Evolutionary conservation across 2,888 invertebrate genomes (phyloP).

Genomic region (Pachycephus smyrnensis): DNA sequence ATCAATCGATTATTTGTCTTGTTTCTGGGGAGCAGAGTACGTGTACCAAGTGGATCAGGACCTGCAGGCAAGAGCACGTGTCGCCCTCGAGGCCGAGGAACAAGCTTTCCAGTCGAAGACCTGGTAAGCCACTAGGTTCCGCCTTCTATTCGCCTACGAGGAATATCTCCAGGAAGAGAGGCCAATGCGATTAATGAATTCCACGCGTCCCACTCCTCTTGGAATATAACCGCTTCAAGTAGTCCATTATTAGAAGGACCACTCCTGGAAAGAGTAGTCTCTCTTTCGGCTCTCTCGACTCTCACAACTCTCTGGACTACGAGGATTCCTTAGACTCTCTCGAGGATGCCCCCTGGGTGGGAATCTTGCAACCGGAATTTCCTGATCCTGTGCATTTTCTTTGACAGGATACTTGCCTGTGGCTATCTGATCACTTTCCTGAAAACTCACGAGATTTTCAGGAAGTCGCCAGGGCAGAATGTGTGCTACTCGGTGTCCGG

Average conservation of each 20-base stretch:
- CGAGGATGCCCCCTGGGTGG: no score
- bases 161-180: background rate
- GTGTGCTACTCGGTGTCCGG: background rate
- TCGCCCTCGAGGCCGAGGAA: conserved; percentile 63
- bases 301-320: background rate
- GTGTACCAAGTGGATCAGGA: conserved; percentile 62
- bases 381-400: background rate
- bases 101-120: conserved; percentile 52
- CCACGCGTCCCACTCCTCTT: background rate
- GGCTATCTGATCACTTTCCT: background rate
- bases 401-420: background rate
- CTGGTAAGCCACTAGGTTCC: conserved; percentile 42
- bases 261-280: background rate
- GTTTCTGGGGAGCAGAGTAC: conserved; percentile 50
- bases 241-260: background rate
- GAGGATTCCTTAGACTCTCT: no score
- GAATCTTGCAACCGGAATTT: no score
- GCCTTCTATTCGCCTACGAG: background rate
- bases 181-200: background rate
- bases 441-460: background rate
- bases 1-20: conserved; percentile 19
- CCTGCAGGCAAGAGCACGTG: conserved; percentile 61
- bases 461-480: background rate
- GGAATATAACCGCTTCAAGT: background rate
- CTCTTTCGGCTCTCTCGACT: background rate